Conservation (phyloP, 2,113 vertebrate species). For the Anthoscopus minutus region DNA sequence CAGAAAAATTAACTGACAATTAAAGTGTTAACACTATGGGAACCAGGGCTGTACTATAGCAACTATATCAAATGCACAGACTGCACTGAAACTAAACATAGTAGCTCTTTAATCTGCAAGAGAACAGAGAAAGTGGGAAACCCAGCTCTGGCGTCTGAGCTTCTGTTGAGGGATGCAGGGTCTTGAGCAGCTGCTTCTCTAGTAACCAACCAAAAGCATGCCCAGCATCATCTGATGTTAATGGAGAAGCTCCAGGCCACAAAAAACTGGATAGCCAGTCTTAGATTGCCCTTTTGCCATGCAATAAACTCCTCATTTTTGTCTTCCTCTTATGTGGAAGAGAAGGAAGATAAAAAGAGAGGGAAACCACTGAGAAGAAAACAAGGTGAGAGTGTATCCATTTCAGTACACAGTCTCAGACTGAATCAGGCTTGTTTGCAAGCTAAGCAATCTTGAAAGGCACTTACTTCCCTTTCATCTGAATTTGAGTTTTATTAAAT, state of each 20-base stretch:
- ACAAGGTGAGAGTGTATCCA: background rate
- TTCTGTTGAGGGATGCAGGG: background rate
- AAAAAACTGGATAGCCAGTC: background rate
- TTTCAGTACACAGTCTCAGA: background rate
- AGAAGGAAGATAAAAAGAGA: background rate
- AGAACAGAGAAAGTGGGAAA: slow-evolving; percentile 44
- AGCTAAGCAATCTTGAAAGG: background rate
- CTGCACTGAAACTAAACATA: background rate
- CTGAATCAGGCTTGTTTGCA: background rate
- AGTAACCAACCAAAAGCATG: background rate
- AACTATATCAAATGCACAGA: background rate
- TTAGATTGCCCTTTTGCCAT: background rate
- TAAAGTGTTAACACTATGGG: slow-evolving; percentile 33
- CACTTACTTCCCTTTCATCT: background rate
- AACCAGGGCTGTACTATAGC: background rate
- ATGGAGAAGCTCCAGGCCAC: background rate
- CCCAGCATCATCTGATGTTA: background rate
- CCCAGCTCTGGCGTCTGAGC: background rate
- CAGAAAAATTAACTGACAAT: slow-evolving; percentile 57
- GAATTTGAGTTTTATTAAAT: background rate
- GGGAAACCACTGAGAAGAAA: background rate
- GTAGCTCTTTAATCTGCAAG: background rate
- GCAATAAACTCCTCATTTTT: background rate
- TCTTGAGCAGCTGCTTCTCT: background rate
- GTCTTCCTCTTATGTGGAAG: background rate